Evolutionary conservation across 2,113 vertebrate species (phyloP).

Genomic region (Anguilla japonica): DNA sequence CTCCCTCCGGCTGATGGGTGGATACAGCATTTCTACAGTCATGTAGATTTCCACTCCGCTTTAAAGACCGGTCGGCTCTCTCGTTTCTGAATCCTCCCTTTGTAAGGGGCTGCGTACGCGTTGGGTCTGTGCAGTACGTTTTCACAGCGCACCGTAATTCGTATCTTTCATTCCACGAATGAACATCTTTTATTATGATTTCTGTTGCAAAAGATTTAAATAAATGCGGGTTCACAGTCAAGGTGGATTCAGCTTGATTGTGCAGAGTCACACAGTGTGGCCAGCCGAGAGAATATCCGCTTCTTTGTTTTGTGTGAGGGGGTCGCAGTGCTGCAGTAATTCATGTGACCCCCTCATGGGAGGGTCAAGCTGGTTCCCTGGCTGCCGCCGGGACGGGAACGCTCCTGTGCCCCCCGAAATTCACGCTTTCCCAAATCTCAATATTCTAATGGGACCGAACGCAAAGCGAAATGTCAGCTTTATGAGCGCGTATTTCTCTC

Average conservation of each 20-base stretch:
- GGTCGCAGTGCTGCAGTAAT: not conserved
- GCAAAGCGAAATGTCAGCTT: not conserved
- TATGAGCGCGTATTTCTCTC: not conserved
- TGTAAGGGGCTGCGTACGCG: not conserved
- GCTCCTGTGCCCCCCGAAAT: not conserved
- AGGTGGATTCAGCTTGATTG: not conserved
- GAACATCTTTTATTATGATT: not conserved
- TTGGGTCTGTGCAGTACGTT: not conserved
- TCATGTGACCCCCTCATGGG: not conserved
- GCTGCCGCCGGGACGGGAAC: not conserved
- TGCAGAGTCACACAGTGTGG: not conserved
- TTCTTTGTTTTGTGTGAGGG: not conserved
- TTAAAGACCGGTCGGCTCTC: not conserved
- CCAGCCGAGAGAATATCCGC: not conserved
- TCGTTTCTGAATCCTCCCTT: not conserved
- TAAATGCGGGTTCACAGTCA: not conserved
- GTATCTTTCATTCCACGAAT: not conserved
- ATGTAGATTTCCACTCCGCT: slow-evolving; percentile 38
- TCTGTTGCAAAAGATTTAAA: not conserved
- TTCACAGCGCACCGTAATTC: not conserved
- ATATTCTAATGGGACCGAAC: not conserved
- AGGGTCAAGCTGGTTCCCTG: not conserved
- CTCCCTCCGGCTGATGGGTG: slow-evolving; percentile 47
- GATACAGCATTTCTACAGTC: slow-evolving; percentile 54
- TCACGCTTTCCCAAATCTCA: not conserved